A percentile compares a stretch with the other conserved stretches of the same genome.
phyloP scores from a whole-genome alignment of 2,888 invertebrate species.

The Meandrusa payeni region DNA sequence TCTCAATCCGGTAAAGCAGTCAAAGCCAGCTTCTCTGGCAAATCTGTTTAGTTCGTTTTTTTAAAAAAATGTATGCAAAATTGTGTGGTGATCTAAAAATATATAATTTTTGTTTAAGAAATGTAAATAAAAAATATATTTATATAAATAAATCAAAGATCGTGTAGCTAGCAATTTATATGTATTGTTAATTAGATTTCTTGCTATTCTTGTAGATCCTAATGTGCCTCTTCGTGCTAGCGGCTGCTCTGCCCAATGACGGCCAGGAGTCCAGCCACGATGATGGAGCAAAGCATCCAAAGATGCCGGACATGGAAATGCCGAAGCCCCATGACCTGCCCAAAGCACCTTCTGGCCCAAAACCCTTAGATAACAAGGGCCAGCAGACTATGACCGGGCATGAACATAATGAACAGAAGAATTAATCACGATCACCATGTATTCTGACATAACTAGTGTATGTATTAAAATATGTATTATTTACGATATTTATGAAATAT shows the following conservation, averaged over 20 bases:
- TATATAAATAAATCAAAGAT: too few species aligned
- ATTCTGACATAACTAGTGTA: too few species aligned
- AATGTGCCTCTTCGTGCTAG: conserved; percentile 28
- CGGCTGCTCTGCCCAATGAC: conserved; percentile 15
- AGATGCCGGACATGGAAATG: conserved; percentile 33
- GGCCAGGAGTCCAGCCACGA: conserved; percentile 18
- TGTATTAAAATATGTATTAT: background rate
- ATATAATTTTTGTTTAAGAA: too few species aligned
- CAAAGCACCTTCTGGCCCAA: conserved; percentile 30
- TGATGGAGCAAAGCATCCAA: conserved; percentile 28
- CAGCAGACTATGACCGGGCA: conserved; percentile 31
- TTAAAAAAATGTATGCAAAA: too few species aligned
- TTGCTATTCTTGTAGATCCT: conserved; percentile 11
- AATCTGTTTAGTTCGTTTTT: too few species aligned
- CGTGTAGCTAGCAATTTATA: too few species aligned
- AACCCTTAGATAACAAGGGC: conserved; percentile 30
- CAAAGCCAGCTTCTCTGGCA: too few species aligned
- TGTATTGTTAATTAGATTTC: too few species aligned
- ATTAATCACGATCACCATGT: conserved; percentile 17
- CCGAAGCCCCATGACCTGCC: conserved; percentile 40
- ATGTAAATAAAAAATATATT: too few species aligned
- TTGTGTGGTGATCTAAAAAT: too few species aligned
- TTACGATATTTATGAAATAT: background rate
- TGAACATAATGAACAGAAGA: conserved; percentile 32
- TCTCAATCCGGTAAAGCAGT: too few species aligned